These are phyloP conservation scores for Dynastes hyllus DNA, from an alignment of 2,888 invertebrate genomes.

Conservation along the genomic window DNA sequence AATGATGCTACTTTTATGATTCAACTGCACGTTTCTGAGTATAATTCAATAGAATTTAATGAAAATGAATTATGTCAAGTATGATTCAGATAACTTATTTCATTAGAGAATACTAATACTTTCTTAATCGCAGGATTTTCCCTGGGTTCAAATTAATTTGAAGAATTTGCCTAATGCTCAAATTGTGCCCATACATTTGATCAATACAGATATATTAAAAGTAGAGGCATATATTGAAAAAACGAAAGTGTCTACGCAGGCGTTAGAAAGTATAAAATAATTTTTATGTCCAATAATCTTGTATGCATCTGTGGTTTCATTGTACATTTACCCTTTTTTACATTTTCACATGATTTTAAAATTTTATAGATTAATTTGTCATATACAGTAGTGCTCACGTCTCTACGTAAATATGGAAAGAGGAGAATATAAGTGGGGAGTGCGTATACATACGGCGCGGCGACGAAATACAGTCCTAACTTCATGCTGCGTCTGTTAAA, in stretches of 20 bases:
- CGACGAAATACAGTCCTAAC: too few species aligned
- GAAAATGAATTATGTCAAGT: conserved; percentile 73
- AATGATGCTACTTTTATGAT: conserved; percentile 77
- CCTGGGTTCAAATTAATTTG: conserved; percentile 70
- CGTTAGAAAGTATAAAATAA: too few species aligned
- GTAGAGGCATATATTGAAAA: conserved; percentile 68
- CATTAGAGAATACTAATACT: neutral
- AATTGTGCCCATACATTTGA: conserved; percentile 71
- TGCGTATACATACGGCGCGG: too few species aligned
- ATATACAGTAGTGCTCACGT: too few species aligned
- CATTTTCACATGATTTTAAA: too few species aligned
- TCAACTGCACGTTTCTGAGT: conserved; percentile 76
- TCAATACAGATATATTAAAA: conserved; percentile 69
- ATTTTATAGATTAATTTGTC: too few species aligned
- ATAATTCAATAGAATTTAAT: conserved; percentile 74
- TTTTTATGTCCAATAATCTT: too few species aligned
- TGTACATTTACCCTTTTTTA: too few species aligned
- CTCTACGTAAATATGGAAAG: too few species aligned
- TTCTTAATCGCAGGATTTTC: conserved; percentile 68
- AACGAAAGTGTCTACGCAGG: conserved; percentile 10
- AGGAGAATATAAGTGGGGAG: too few species aligned
- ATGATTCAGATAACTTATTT: conserved; percentile 45
- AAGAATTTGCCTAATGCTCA: conserved; percentile 62
- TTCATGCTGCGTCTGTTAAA: too few species aligned
- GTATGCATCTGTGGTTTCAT: too few species aligned